These are phyloP conservation scores for Acanthopleura granulata DNA, from an alignment of 2,888 invertebrate genomes.

Conservation along the genomic window DNA sequence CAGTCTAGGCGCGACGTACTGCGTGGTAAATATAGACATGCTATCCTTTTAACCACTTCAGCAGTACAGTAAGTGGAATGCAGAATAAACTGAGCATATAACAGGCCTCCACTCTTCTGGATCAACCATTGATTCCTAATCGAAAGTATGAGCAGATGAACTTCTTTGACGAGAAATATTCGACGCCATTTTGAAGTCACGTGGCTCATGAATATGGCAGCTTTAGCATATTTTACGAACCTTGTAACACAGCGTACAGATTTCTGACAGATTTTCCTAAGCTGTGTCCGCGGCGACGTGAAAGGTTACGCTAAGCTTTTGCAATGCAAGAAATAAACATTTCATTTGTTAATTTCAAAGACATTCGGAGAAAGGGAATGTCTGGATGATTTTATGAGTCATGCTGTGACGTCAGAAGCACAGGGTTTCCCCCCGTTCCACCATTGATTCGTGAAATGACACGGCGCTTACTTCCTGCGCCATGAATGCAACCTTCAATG, in stretches of 20 bases:
- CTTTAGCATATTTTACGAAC: too few relatives aligned
- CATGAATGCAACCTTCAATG: not conserved
- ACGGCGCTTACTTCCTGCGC: conserved; percentile 8
- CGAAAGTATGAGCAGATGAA: not conserved
- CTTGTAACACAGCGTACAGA: too few relatives aligned
- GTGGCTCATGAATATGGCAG: conserved; percentile 10
- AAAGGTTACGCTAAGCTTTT: not conserved
- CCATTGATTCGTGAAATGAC: not conserved
- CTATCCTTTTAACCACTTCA: not conserved
- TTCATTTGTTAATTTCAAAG: not conserved
- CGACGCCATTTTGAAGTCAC: conserved; percentile 8
- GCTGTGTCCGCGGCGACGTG: too few relatives aligned
- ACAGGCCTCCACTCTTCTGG: not conserved
- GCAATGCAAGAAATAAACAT: not conserved
- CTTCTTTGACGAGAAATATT: not conserved
- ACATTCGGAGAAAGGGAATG: not conserved
- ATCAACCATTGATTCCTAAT: not conserved
- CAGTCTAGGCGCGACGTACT: conserved; percentile 71
- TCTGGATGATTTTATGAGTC: not conserved
- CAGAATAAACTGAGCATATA: conserved; percentile 2
- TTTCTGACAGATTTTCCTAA: too few relatives aligned
- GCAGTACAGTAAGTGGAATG: not conserved
- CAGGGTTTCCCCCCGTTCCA: conserved; percentile 12
- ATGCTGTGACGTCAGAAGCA: conserved; percentile 12
- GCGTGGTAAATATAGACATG: conserved; percentile 15